These are phyloP conservation scores for Bufo gargarizans DNA, from an alignment of 2,113 vertebrate species.

Conservation along the genomic window DNA sequence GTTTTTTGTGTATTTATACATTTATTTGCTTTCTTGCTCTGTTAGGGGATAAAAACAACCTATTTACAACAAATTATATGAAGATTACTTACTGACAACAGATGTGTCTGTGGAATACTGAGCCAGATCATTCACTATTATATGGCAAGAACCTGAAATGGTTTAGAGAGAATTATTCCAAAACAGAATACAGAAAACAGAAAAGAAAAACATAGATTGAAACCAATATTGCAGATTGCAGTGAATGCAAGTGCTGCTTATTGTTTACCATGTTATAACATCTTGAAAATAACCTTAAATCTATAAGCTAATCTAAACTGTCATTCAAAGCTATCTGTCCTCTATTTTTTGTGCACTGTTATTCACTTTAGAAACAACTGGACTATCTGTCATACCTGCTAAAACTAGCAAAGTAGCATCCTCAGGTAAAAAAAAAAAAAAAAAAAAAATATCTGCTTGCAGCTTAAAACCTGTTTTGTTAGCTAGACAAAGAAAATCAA, in stretches of 20 bases:
- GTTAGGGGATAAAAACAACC: background rate
- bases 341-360: background rate
- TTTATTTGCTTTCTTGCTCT: background rate
- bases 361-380: background rate
- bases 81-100: background rate
- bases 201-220: background rate
- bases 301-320: background rate
- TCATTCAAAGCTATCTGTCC: background rate
- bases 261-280: background rate
- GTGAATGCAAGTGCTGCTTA: background rate
- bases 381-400: background rate
- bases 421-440: background rate
- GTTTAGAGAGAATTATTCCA: constrained; percentile 12
- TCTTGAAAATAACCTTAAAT: background rate
- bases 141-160: background rate
- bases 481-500: too few relatives aligned
- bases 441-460: too few relatives aligned
- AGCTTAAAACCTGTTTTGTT: too few relatives aligned
- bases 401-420: background rate
- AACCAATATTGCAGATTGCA: background rate
- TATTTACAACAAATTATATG: background rate
- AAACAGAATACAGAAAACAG: background rate
- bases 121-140: background rate
- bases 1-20: constrained; percentile 13
- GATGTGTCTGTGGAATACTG: background rate